Conservation (phyloP, 1,140 invertebrate species). For the Neodiprion fabricii region DNA sequence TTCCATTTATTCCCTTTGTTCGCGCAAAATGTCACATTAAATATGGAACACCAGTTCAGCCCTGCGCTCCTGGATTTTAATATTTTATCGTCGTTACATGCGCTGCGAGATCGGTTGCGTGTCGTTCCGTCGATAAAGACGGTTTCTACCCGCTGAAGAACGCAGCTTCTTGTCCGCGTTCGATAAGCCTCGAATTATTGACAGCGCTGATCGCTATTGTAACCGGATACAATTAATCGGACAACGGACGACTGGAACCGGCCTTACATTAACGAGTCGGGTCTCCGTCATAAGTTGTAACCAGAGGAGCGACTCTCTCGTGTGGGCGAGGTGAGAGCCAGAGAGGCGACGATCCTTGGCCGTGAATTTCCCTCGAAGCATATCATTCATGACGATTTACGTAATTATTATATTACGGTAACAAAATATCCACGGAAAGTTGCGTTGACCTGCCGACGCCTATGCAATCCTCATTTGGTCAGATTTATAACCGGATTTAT, state of each 20-base stretch:
- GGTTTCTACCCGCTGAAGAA: neutral
- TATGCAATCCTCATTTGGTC: neutral
- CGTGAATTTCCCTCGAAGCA: neutral
- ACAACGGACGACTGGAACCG: neutral
- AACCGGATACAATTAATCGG: conserved; percentile 7
- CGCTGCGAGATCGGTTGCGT: neutral
- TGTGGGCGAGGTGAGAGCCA: neutral
- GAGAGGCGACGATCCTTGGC: neutral
- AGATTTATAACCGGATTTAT: neutral
- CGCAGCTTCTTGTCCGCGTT: neutral
- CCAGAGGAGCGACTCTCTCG: neutral
- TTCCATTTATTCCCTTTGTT: too few species aligned
- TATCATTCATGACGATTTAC: neutral
- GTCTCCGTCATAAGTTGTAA: neutral
- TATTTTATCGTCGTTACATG: neutral
- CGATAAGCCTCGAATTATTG: conserved; percentile 5
- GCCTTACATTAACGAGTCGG: neutral
- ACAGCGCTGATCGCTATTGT: neutral
- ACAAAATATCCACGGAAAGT: neutral
- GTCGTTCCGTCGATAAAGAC: neutral
- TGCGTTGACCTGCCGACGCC: neutral
- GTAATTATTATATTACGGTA: neutral
- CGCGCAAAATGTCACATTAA: neutral
- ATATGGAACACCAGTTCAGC: neutral
- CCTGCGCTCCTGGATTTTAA: neutral